phyloP scores from a whole-genome alignment of 2,797 vertebrate genomes.

The Muraenolepis orangiensis region DNA sequence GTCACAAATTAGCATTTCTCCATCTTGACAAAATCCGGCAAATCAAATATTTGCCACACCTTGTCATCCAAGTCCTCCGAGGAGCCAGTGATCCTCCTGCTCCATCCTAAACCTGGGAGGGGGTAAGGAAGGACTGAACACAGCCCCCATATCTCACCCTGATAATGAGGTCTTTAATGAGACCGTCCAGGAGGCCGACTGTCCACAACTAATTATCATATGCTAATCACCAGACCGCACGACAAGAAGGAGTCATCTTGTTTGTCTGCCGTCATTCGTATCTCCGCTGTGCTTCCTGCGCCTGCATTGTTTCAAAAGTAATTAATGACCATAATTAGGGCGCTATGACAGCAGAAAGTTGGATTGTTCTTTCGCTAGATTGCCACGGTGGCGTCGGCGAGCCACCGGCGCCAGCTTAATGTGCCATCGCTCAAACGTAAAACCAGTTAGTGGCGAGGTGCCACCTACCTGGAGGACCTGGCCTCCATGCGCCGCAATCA shows the following conservation, averaged over 20 bases:
- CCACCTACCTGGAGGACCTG: slow-evolving; percentile 24
- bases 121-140: slow-evolving; percentile 49
- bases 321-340: slow-evolving; percentile 58
- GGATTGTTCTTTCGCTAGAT: slow-evolving; percentile 48
- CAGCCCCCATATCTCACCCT: slow-evolving; percentile 56
- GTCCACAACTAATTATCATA: slow-evolving; percentile 77
- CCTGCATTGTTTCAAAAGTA: slow-evolving; percentile 47
- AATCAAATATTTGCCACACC: slow-evolving; percentile 40
- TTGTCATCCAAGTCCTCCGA: slow-evolving; percentile 31
- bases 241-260: slow-evolving; percentile 51
- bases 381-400: slow-evolving; percentile 29
- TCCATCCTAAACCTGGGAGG: slow-evolving; percentile 39
- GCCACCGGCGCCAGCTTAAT: slow-evolving; percentile 17
- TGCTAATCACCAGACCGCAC: slow-evolving; percentile 67
- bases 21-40: neutral
- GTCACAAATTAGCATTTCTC: slow-evolving; percentile 4
- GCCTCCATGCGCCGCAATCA: slow-evolving; percentile 19
- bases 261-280: slow-evolving; percentile 47
- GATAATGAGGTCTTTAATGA: slow-evolving; percentile 77
- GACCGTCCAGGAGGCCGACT: slow-evolving; percentile 74
- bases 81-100: slow-evolving; percentile 30
- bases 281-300: slow-evolving; percentile 23
- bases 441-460: slow-evolving; percentile 31
- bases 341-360: slow-evolving; percentile 31
- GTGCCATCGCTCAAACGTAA: slow-evolving; percentile 24